phyloP scores from a whole-genome alignment of 2,797 vertebrate species.

The Monodelphis domestica region DNA sequence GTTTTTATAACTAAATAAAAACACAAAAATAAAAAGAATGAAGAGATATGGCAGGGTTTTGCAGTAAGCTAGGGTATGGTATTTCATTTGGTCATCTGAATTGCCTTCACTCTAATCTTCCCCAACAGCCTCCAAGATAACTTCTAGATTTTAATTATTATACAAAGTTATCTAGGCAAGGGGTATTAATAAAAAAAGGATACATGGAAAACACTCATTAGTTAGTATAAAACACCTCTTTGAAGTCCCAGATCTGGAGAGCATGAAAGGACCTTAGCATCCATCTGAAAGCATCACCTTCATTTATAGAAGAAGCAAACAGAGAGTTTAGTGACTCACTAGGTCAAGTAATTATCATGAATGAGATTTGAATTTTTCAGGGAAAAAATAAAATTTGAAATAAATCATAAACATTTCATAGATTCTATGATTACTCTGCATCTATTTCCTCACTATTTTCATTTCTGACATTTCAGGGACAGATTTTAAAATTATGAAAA shows the following conservation, averaged over 20 bases:
- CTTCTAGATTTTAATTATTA: not conserved
- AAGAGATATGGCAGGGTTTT: conserved; percentile 72
- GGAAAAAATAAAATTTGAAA: not conserved
- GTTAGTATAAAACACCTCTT: not conserved
- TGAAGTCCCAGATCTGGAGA: not conserved
- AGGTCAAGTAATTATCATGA: not conserved
- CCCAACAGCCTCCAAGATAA: not conserved
- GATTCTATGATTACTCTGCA: not conserved
- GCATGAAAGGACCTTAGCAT: not conserved
- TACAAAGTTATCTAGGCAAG: not conserved
- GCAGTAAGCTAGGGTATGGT: conserved; percentile 80
- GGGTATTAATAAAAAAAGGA: not conserved
- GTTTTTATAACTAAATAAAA: conserved; percentile 88
- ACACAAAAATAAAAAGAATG: conserved; percentile 75
- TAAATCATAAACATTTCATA: not conserved
- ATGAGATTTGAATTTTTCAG: not conserved
- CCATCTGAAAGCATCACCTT: not conserved
- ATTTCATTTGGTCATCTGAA: conserved; percentile 86
- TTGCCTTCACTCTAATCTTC: conserved; percentile 51
- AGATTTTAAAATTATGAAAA: not conserved
- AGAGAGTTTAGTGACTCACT: not conserved
- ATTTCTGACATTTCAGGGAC: not conserved
- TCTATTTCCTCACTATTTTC: not conserved
- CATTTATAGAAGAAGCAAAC: not conserved
- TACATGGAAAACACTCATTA: not conserved